These are phyloP conservation scores for Ramphastos sulfuratus DNA, from an alignment of 2,113 vertebrate species.

Conservation along the genomic window DNA sequence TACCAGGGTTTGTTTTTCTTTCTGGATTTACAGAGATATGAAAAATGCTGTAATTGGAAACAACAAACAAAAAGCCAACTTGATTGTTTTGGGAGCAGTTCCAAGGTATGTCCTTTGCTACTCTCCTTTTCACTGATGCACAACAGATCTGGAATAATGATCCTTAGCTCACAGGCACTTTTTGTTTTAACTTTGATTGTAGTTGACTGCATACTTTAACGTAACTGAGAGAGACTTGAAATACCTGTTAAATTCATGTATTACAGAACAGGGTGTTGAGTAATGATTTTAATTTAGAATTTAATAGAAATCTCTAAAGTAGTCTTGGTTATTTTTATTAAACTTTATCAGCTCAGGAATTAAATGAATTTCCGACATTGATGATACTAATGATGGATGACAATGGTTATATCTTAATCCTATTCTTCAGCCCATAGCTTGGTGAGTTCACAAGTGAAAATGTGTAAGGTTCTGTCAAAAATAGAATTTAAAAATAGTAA, in stretches of 20 bases:
- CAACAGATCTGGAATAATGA: constrained; percentile 46
- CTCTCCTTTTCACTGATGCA: constrained; percentile 69
- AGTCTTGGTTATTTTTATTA: not conserved
- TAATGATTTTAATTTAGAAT: constrained; percentile 39
- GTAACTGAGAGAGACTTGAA: constrained; percentile 27
- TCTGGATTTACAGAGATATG: constrained; percentile 92
- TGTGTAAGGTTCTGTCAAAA: constrained; percentile 28
- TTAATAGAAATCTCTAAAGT: not conserved
- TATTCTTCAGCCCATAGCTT: constrained; percentile 6
- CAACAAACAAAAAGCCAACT: constrained; percentile 99
- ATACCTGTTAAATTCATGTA: constrained; percentile 32
- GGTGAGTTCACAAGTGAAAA: constrained; percentile 32
- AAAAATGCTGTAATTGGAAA: constrained; percentile 99
- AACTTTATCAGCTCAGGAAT: not conserved
- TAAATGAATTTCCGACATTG: constrained; percentile 1
- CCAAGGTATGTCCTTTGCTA: constrained; percentile 86
- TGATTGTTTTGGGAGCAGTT: constrained; percentile 98
- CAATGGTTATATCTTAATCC: constrained; percentile 26
- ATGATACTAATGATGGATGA: not conserved
- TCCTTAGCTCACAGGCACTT: constrained; percentile 52
- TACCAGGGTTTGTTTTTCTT: constrained; percentile 73
- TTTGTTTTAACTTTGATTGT: constrained; percentile 52
- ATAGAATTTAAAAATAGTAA: not conserved
- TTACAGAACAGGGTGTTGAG: constrained; percentile 31
- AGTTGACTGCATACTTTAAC: constrained; percentile 43